phyloP scores from a whole-genome alignment of 1,140 invertebrate species.

The Rhizoglyphus robini region DNA sequence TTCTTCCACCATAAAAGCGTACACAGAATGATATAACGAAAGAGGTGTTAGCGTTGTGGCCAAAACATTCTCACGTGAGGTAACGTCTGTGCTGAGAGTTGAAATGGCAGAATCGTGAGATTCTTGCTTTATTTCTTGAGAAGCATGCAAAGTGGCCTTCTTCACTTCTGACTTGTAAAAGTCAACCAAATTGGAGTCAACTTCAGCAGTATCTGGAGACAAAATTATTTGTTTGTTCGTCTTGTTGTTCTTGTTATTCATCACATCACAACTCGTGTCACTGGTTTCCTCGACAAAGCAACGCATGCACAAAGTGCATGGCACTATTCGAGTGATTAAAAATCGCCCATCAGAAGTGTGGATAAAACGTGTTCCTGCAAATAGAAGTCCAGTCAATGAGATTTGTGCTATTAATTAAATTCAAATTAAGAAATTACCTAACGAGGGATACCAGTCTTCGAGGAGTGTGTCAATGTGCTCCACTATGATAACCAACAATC shows the following conservation, averaged over 20 bases:
- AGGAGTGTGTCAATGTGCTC: constrained; percentile 91
- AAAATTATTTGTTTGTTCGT: constrained; percentile 4
- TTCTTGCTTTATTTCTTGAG: background rate
- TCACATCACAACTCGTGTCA: constrained; percentile 23
- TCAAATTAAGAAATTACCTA: constrained; percentile 35
- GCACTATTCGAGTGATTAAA: constrained; percentile 81
- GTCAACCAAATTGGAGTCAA: constrained; percentile 13
- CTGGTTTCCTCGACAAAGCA: background rate
- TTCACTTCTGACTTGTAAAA: constrained; percentile 12
- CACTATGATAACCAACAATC: constrained; percentile 74
- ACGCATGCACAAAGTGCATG: constrained; percentile 68
- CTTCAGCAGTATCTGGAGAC: constrained; percentile 6
- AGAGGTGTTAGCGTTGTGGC: background rate
- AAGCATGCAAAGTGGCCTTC: background rate
- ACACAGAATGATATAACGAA: constrained; percentile 29
- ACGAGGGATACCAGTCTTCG: constrained; percentile 95
- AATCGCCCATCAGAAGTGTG: constrained; percentile 92
- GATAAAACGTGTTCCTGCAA: constrained; percentile 69
- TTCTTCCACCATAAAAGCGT: constrained; percentile 70
- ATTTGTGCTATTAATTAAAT: background rate
- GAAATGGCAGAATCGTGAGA: constrained; percentile 6
- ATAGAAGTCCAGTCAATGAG: background rate
- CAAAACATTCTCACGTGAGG: background rate
- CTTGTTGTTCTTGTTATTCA: background rate
- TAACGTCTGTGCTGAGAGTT: background rate